Evolutionary conservation across 1,140 invertebrate species (phyloP).

Genomic region (Thaumetopoea pityocampa): DNA sequence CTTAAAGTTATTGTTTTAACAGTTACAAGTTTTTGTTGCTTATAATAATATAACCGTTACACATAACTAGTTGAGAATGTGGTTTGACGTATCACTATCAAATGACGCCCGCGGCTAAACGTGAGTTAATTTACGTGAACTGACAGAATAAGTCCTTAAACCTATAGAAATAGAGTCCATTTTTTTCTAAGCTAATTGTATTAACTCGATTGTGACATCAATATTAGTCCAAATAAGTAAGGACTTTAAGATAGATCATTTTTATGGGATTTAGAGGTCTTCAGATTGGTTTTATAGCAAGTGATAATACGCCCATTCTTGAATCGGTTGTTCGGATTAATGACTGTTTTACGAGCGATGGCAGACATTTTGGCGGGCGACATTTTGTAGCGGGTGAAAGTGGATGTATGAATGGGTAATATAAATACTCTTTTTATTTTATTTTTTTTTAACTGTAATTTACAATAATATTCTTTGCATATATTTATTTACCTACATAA

Average conservation of each 20-base stretch:
- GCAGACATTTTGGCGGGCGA: constrained; percentile 31
- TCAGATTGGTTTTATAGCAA: constrained; percentile 16
- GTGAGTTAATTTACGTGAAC: constrained; percentile 3
- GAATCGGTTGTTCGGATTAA: constrained; percentile 35
- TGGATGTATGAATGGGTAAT: no score
- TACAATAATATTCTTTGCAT: no score
- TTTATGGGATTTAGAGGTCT: constrained; percentile 1
- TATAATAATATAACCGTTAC: no score
- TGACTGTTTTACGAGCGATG: constrained; percentile 40
- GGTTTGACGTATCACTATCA: no score
- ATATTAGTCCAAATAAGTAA: constrained; percentile 4
- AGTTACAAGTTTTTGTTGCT: no score
- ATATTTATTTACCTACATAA: no score
- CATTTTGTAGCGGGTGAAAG: no score
- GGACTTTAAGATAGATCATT: neutral
- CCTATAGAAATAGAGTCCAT: neutral
- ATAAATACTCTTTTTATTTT: no score
- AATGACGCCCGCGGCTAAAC: constrained; percentile 9
- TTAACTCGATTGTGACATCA: neutral
- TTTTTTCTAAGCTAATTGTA: neutral
- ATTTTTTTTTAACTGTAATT: no score
- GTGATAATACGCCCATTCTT: constrained; percentile 37
- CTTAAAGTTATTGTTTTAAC: no score
- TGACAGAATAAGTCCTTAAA: neutral
- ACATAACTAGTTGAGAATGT: no score